Conservation (phyloP, 2,888 invertebrate genomes). For the Psylliodes chrysocephalus region DNA sequence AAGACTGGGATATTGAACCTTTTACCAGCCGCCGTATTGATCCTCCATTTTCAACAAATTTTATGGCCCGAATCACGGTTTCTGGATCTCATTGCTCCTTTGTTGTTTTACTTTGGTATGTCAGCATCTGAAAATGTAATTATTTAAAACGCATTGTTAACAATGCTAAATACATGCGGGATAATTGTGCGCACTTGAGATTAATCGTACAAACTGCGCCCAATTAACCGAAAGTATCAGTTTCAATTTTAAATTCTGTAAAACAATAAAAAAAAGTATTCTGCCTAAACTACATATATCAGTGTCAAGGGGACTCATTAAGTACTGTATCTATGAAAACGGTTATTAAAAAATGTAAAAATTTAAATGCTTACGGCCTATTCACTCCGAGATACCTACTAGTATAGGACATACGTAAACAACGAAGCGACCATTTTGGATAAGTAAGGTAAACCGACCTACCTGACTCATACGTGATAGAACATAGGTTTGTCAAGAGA, state of each 20-base stretch:
- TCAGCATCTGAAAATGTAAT: conserved; percentile 1
- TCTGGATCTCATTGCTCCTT: conserved; percentile 27
- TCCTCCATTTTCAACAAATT: conserved; percentile 31
- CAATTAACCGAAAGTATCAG: conserved; percentile 6
- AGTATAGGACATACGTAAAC: neutral
- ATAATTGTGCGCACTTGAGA: conserved; percentile 10
- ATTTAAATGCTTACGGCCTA: conserved; percentile 3
- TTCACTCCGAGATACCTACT: neutral
- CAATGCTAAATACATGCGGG: neutral
- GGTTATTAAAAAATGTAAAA: neutral
- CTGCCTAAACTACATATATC: conserved; percentile 5
- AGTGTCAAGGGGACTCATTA: conserved; percentile 1
- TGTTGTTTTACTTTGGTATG: conserved; percentile 3
- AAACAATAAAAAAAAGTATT: neutral
- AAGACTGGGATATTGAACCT: conserved; percentile 38
- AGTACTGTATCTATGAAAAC: neutral
- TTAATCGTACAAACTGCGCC: neutral
- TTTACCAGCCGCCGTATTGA: conserved; percentile 31
- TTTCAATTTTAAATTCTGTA: neutral
- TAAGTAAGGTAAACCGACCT: neutral
- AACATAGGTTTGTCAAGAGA: neutral
- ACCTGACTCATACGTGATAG: conserved; percentile 1
- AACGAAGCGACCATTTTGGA: conserved; percentile 9
- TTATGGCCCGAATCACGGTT: conserved; percentile 4
- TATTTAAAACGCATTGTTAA: neutral